phyloP scores from a whole-genome alignment of 2,113 vertebrate species.

The Pseudorhombus dupliciocellatus region DNA sequence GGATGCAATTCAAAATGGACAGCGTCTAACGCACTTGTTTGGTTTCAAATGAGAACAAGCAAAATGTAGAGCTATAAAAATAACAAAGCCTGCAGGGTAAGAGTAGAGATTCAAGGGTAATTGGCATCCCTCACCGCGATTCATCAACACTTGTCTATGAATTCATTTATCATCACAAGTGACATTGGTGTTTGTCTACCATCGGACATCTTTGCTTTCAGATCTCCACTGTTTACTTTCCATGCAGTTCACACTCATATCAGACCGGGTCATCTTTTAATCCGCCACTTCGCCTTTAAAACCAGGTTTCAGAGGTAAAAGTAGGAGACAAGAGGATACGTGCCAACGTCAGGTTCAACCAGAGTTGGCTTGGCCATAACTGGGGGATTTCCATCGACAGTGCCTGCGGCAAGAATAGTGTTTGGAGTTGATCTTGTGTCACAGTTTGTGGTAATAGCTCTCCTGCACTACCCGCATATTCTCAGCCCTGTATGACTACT shows the following conservation, averaged over 20 bases:
- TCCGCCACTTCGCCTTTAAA: neutral
- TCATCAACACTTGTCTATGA: conserved; percentile 31
- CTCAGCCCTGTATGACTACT: conserved; percentile 2
- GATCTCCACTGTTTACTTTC: conserved; percentile 6
- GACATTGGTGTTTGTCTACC: conserved; percentile 7
- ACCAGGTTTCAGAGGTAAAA: conserved; percentile 1
- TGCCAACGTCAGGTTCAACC: neutral
- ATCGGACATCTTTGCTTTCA: conserved; percentile 1
- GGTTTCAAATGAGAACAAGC: conserved; percentile 51
- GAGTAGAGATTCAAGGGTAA: conserved; percentile 48
- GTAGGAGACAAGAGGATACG: neutral
- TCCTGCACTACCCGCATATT: conserved; percentile 40
- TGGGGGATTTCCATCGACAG: conserved; percentile 25
- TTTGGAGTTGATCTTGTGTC: conserved; percentile 39
- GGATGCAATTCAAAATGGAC: conserved; percentile 41
- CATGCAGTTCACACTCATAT: conserved; percentile 6
- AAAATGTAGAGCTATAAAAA: conserved; percentile 46
- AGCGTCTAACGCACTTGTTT: conserved; percentile 50
- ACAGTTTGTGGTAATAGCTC: conserved; percentile 34
- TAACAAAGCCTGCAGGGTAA: conserved; percentile 19
- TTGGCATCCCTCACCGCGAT: conserved; percentile 20
- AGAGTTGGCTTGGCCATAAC: conserved; percentile 1
- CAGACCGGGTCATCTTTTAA: neutral
- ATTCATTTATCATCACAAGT: conserved; percentile 18
- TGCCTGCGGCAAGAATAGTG: conserved; percentile 13